Evolutionary conservation across 2,888 invertebrate genomes (phyloP), one percentile per base, ranked within the genome.

Genomic region (Xestia sexstrigata): DNA sequence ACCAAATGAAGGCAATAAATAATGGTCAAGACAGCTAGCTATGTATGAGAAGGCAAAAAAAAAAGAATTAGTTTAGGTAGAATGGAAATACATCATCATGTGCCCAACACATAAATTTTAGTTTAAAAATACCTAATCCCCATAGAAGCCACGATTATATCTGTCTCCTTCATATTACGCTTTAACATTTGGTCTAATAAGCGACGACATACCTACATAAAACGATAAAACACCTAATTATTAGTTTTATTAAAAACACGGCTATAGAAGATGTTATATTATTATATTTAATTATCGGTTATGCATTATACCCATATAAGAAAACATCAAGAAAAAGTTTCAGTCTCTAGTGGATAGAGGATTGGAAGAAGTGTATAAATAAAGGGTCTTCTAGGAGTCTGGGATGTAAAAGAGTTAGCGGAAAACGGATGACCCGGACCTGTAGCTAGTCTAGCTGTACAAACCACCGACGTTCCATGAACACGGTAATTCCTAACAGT

Each of bases 401-500:
- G 70, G 9, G 47, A 82, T 78, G 67, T 68, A 63, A 74, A 68
- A 70, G 26, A 74, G 74, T 47, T 35, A 65, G 15, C 30, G 35
- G 68, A 47, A 82, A 70, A 67, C 30, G 45, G 17, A 78, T 63
- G 60, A 67, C 66, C 70, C 62, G 76, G 47, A 71, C 35, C 58
- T 72, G 35, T 42, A 68, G 69, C 49, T 4, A 13, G 30, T n/a
- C n/a, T 35, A 67, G 63, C 35, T 39, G 49, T 52, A 42, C 60
- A 52, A 67, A 70, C 60, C 55, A 13, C 15, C 17, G 11, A 2
- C 11, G 8, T 81, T 77, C 62, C 20, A 20, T 35, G 72, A 73
- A 78, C 42, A 39, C 26, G 30, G 67, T 49, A 70, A 60, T 47
- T 71, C 42, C 71, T 74, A 81, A 75, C 81, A 70, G 78, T 78